Evolutionary conservation across 2,888 invertebrate species (phyloP), one percentile per base, ranked within the genome.

Genomic region (Caenorhabditis angaria): DNA sequence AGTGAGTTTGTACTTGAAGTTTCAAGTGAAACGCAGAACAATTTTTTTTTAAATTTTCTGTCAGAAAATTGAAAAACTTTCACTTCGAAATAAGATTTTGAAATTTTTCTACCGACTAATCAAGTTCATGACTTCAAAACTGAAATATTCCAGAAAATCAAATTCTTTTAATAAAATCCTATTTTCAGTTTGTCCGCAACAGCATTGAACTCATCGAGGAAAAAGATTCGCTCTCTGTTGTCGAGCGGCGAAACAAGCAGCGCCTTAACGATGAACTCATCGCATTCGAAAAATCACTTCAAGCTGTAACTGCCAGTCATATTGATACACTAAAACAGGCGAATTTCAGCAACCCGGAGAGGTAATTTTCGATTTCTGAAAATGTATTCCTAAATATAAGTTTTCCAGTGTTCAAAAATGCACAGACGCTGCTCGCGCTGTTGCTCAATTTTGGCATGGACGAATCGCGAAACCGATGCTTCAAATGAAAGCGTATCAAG

Each of bases 191-290:
- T 88, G 93, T 94, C 1, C 91, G 93, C 77, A 94, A 94, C 87
- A 92, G 93, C 29, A 94, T 95, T 91, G 93, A 94, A 83, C 92
- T 93, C 85, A 94, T 95, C 90, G 94, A 94, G 75, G 93, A 94
- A 85, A 94, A 94, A 88, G 95, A 94, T 89, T 91, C 92, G 12
- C 91, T 93, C 88, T 93, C 94, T 83, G 93, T 93, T 86, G 92
- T 93, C 12, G 93, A 93, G 51, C 94, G 94, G 89, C 91, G 91
- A 83, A 95, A 94, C 89, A 94, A 94, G 88, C 92, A 92, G 78
- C 61, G 54, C 14, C 69, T 80, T 0, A 66, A 72, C 28, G 66
- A 63, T 4, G 74, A 80, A 54, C 35, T 80, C 24, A 55, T 62
- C 12, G 57, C 62, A 18, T 85, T 83, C 57, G 68, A 82, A 27